A percentile compares a stretch with the other conserved stretches of the same genome.
Conservation (phyloP, 2,797 vertebrate genomes). For the Nasua narica region DNA sequence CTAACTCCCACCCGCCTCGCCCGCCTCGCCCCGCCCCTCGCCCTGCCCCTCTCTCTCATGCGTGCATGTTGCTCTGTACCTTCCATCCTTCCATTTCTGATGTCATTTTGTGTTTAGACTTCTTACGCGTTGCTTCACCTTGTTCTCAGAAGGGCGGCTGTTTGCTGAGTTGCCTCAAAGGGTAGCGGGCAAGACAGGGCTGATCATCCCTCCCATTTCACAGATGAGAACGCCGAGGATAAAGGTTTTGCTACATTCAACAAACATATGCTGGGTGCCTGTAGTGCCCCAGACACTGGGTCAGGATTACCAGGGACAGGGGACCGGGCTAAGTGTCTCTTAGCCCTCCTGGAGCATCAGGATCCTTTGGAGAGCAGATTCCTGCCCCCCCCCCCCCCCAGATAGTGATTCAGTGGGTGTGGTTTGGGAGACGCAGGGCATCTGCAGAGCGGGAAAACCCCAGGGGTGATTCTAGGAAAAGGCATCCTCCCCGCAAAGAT, state of each 20-base stretch:
- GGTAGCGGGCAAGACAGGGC: background rate
- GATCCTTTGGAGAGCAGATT: background rate
- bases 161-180: background rate
- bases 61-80: background rate
- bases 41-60: background rate
- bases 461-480: background rate
- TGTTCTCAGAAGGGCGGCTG: background rate
- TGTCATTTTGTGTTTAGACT: too few relatives aligned
- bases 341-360: accelerated
- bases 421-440: background rate
- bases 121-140: background rate
- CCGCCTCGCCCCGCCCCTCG: too few relatives aligned
- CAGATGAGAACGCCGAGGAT: background rate
- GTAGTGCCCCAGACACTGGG: background rate
- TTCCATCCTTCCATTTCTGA: background rate
- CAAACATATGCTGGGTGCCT: background rate
- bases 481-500: background rate
- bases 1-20: too few relatives aligned
- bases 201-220: background rate
- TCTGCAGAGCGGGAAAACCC: background rate
- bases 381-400: background rate
- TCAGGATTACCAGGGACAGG: too few relatives aligned
- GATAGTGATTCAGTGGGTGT: background rate
- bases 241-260: background rate
- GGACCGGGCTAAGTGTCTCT: background rate